Conservation (phyloP, 2,888 invertebrate genomes). For the Pseudoips prasinana region DNA sequence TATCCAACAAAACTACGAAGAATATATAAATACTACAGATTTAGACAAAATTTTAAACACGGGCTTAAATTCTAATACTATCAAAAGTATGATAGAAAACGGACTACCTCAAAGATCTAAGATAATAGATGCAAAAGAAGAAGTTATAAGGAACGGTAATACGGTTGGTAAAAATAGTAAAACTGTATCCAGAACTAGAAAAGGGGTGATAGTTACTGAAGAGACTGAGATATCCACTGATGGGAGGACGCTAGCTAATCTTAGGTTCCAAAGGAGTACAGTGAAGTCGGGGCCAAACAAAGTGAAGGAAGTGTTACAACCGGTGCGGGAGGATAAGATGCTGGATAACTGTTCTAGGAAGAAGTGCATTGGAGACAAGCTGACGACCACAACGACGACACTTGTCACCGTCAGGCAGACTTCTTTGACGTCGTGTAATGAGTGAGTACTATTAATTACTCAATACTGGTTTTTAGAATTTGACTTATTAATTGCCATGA, state of each 20-base stretch:
- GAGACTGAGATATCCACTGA: constrained; percentile 71
- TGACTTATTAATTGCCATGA: neutral
- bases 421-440: constrained; percentile 72
- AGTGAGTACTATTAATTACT: constrained; percentile 63
- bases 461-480: neutral
- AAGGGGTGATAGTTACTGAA: constrained; percentile 70
- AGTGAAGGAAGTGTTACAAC: constrained; percentile 62
- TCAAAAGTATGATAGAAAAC: constrained; percentile 68
- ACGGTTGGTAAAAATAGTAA: constrained; percentile 66
- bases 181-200: constrained; percentile 65
- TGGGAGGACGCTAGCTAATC: constrained; percentile 62
- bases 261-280: constrained; percentile 69
- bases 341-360: constrained; percentile 57
- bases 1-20: constrained; percentile 66
- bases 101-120: constrained; percentile 67
- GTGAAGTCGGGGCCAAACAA: constrained; percentile 68
- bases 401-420: constrained; percentile 74
- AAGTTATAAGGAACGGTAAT: constrained; percentile 63
- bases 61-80: constrained; percentile 60
- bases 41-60: constrained; percentile 59
- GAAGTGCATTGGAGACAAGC: constrained; percentile 66
- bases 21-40: constrained; percentile 60
- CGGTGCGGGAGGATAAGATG: constrained; percentile 63
- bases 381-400: constrained; percentile 71
- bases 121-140: constrained; percentile 65